Conservation (phyloP, 2,113 vertebrate species). For the Coracopsis vasa region DNA sequence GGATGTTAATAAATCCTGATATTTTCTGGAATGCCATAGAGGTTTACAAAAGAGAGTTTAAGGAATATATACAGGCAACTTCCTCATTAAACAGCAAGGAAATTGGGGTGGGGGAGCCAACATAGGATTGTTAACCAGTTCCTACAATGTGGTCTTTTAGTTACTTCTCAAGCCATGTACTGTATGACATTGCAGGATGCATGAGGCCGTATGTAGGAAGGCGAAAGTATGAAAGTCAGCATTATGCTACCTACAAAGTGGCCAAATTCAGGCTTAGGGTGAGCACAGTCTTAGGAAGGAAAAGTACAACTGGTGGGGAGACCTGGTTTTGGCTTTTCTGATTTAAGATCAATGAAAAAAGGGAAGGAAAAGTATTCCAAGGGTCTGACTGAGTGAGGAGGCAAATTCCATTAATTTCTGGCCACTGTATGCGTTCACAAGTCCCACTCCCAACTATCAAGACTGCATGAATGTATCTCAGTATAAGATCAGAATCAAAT, state of each 20-base stretch:
- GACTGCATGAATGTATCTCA: background rate
- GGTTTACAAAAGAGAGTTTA: background rate
- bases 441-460: background rate
- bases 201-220: background rate
- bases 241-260: background rate
- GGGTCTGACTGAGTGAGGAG: background rate
- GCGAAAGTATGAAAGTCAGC: background rate
- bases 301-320: background rate
- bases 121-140: background rate
- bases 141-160: background rate
- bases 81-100: background rate
- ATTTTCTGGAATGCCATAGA: background rate
- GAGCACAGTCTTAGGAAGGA: background rate
- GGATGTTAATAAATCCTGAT: background rate
- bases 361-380: fast-evolving
- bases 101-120: background rate
- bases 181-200: background rate
- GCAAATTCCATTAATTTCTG: background rate
- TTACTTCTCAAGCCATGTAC: background rate
- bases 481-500: background rate
- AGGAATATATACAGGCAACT: background rate
- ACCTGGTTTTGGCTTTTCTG: background rate
- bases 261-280: background rate
- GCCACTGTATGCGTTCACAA: fast-evolving
- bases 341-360: background rate